A percentile compares a stretch with the other conserved stretches of the same genome.
Conservation (phyloP, 2,113 vertebrate species). For the Nesoenas mayeri region DNA sequence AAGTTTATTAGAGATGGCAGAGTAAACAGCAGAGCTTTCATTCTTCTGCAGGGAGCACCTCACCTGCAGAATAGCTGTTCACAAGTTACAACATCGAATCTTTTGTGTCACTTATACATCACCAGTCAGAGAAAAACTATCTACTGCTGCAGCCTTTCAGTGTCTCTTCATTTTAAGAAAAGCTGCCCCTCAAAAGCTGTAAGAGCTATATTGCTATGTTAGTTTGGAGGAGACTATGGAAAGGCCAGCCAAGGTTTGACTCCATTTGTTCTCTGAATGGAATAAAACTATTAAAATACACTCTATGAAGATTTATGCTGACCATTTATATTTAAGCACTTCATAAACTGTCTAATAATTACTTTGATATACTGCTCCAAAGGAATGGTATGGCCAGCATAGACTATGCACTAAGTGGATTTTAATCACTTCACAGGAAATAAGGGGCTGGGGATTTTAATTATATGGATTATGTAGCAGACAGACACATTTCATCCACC, state of each 20-base stretch:
- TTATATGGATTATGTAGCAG: conserved; percentile 28
- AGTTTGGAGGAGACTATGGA: not conserved
- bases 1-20: not conserved
- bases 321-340: conserved; percentile 23
- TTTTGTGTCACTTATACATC: not conserved
- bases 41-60: not conserved
- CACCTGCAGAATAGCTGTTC: accelerated
- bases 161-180: not conserved
- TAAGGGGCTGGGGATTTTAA: conserved; percentile 46
- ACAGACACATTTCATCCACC: conserved; percentile 12
- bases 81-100: not conserved
- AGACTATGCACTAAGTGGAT: conserved; percentile 8
- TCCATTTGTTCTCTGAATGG: not conserved
- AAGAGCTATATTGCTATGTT: accelerated
- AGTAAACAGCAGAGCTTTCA: not conserved
- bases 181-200: not conserved
- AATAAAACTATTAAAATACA: conserved; percentile 6
- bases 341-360: conserved; percentile 52
- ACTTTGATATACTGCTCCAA: conserved; percentile 9
- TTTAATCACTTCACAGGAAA: conserved; percentile 56
- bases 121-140: not conserved
- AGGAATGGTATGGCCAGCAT: not conserved
- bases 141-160: not conserved
- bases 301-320: conserved; percentile 12
- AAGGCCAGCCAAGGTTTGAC: not conserved